Evolutionary conservation across 1,140 invertebrate genomes (phyloP), one percentile per base, ranked within the genome.

Genomic region (Habropoda laboriosa): DNA sequence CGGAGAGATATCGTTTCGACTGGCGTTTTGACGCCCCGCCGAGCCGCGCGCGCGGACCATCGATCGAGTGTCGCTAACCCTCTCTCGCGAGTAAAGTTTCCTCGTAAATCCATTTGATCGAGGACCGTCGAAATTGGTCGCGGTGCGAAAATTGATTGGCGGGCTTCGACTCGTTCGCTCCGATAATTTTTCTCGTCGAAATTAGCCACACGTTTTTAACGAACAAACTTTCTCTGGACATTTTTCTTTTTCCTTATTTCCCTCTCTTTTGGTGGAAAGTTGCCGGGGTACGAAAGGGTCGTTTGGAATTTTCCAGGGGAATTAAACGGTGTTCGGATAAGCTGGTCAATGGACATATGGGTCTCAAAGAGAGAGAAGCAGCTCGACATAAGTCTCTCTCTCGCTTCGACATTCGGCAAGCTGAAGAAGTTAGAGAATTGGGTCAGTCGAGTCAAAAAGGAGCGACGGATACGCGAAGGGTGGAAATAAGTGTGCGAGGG

Each of bases 401-500:
- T 80, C 81, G 81, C 24, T 24, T 42, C 57, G 75, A 53, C 75
- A 64, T 82, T 84, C 75, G 51, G 58, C 21, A 53, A 76, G 70
- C 71, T 66, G 21, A 30, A 57, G 32, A 82, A 84, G 80, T 82
- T 79, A 47, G 57, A n/a, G 75, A 85, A 85, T 85, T 85, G 55
- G 82, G 83, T 85, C 78, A 73, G 53, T 66, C 72, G 57, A 76
- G 82, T 68, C 73, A 53, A 80, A 53, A 60, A 60, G 49, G 66
- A 80, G 64, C 38, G 64, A 27, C 24, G 42, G 32, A 12, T 6
- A 18, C 7, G n/a, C 32, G 67, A 16, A 18, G 13, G 42, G 30
- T 24, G 55, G 30, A 21, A 55, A 32, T 47, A 45, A n/a, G 51
- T 60, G 75, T 49, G 70, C 68, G 49, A 79, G 75, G 81, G 82